A percentile compares a stretch with the other conserved stretches of the same genome.
phyloP scores from a whole-genome alignment of 2,797 vertebrate genomes.

The Pangasius macronema region DNA sequence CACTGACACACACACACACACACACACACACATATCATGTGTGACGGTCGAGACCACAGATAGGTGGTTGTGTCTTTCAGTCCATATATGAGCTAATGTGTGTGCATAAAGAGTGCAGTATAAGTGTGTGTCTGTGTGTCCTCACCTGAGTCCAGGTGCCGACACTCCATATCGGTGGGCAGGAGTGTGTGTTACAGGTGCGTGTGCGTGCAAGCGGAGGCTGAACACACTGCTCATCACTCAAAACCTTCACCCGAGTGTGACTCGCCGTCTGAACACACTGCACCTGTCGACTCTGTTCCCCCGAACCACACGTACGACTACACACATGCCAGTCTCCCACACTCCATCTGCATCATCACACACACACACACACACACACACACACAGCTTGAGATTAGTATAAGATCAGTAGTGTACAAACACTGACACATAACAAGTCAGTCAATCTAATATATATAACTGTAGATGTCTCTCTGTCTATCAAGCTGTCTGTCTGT shows the following conservation, averaged over 20 bases:
- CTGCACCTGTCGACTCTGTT: conserved; percentile 75
- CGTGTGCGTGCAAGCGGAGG: conserved; percentile 69
- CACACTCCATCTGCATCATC: conserved; percentile 79
- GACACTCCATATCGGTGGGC: conserved; percentile 80
- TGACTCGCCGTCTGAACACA: conserved; percentile 75
- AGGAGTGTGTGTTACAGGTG: conserved; percentile 77
- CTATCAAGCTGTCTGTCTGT: background rate
- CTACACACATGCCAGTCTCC: conserved; percentile 86
- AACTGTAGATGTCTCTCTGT: background rate
- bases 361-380: conserved; percentile 42
- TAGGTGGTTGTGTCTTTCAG: background rate
- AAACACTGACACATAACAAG: background rate
- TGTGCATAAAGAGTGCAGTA: background rate
- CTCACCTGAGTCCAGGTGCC: conserved; percentile 87
- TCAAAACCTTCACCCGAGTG: conserved; percentile 63
- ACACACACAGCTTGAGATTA: background rate
- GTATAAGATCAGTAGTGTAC: background rate
- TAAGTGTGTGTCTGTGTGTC: background rate
- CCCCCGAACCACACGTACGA: conserved; percentile 80
- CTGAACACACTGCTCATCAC: conserved; percentile 70
- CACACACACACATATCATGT: background rate
- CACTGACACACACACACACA: conserved; percentile 71
- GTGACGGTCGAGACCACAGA: background rate
- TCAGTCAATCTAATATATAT: no score
- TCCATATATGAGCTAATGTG: background rate